Evolutionary conservation across 2,797 vertebrate genomes (phyloP).

Genomic region (Megaceryle alcyon): DNA sequence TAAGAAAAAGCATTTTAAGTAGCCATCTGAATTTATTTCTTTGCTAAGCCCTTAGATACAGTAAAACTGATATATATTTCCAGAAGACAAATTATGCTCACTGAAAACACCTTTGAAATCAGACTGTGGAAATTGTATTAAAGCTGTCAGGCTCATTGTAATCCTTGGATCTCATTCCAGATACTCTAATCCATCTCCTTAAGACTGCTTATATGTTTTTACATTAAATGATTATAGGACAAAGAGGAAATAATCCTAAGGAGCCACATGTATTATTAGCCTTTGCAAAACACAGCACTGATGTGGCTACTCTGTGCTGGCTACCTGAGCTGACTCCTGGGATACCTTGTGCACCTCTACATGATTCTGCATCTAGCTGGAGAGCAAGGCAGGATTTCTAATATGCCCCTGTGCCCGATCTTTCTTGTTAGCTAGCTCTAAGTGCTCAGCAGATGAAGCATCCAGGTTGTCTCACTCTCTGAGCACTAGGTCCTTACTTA

Average conservation of each 20-base stretch:
- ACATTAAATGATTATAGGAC: not conserved
- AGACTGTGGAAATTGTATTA: not conserved
- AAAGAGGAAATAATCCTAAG: not conserved
- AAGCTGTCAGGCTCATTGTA: not conserved
- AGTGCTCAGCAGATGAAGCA: not conserved
- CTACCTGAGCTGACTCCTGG: not conserved
- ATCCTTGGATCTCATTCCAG: not conserved
- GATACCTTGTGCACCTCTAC: not conserved
- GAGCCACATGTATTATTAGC: not conserved
- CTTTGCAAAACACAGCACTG: not conserved
- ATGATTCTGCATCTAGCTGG: not conserved
- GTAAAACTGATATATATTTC: not conserved
- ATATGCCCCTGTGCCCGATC: not conserved
- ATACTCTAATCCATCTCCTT: not conserved
- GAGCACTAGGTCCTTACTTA: not conserved
- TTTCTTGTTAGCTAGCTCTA: not conserved
- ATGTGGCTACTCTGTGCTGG: not conserved
- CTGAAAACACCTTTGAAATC: not conserved
- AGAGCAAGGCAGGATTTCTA: not conserved
- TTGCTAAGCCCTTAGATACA: not conserved
- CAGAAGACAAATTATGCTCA: not conserved
- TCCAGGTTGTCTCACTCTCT: not conserved
- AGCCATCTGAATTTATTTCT: not conserved
- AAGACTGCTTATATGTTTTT: not conserved
- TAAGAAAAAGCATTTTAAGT: not conserved